phyloP scores from a whole-genome alignment of 2,797 vertebrate species.

The Characodon lateralis region DNA sequence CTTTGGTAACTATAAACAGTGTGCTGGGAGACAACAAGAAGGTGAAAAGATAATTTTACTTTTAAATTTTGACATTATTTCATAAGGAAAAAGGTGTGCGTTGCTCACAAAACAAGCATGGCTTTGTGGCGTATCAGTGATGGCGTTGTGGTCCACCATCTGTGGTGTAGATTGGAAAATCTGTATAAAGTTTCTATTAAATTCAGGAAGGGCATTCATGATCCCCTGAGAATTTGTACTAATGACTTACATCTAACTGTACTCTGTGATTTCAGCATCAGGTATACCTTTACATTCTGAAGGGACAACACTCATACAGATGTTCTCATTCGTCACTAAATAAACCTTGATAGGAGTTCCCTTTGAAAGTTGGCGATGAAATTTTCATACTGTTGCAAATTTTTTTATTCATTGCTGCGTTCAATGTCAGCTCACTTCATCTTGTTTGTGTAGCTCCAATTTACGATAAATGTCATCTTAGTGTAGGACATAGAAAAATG shows the following conservation, averaged over 20 bases:
- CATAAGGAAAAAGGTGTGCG: not conserved
- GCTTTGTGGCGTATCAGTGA: not conserved
- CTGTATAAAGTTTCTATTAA: not conserved
- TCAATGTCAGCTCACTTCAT: too few species aligned
- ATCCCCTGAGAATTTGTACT: conserved; percentile 1
- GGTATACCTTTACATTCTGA: too few species aligned
- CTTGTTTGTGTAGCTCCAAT: too few species aligned
- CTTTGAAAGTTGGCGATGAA: too few species aligned
- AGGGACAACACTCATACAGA: too few species aligned
- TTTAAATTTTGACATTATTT: not conserved
- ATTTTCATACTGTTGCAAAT: too few species aligned
- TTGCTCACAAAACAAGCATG: not conserved
- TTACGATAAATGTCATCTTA: too few species aligned
- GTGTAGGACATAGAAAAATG: too few species aligned
- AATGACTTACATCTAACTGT: not conserved
- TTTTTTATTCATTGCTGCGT: too few species aligned
- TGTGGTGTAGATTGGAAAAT: conserved; percentile 5
- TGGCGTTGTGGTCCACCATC: not conserved
- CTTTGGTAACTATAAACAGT: not conserved
- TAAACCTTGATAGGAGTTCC: too few species aligned
- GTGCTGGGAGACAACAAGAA: conserved; percentile 8
- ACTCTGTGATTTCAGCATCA: not conserved
- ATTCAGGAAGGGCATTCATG: not conserved
- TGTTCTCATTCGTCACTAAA: too few species aligned
- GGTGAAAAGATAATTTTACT: not conserved